Conservation (phyloP, 1,140 invertebrate genomes). For the Oncopeltus fasciatus region DNA sequence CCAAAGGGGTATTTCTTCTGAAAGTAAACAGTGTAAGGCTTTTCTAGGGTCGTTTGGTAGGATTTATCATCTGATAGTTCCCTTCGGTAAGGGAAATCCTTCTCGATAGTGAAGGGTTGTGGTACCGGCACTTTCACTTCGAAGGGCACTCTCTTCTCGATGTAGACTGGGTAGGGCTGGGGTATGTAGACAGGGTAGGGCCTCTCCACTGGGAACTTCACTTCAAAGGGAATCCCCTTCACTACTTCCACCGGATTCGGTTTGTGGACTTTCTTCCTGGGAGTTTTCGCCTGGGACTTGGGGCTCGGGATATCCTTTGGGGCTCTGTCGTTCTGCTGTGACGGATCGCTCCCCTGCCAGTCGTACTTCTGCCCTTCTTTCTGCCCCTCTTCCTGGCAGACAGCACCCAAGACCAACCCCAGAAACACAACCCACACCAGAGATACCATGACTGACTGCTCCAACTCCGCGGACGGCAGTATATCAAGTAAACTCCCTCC, state of each 20-base stretch:
- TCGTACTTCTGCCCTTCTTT: not conserved
- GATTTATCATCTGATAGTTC: not conserved
- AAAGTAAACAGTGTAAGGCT: not conserved
- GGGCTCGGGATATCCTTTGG: too few species aligned
- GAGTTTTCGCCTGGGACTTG: too few species aligned
- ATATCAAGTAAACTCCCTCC: not conserved
- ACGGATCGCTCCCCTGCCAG: conserved; percentile 27
- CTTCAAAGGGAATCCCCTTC: conserved; percentile 20
- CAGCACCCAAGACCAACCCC: not conserved
- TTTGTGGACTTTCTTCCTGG: conserved; percentile 28
- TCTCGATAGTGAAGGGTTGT: conserved; percentile 48
- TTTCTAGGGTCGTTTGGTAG: not conserved
- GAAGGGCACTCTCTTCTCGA: conserved; percentile 36
- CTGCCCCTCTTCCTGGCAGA: not conserved
- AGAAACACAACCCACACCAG: not conserved
- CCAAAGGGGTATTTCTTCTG: not conserved
- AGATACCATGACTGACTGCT: not conserved
- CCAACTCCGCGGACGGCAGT: not conserved
- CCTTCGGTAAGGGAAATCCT: conserved; percentile 34
- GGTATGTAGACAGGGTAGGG: conserved; percentile 48
- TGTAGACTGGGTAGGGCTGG: conserved; percentile 35
- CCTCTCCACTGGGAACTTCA: conserved; percentile 42
- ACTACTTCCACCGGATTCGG: not conserved
- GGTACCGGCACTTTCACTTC: conserved; percentile 40
- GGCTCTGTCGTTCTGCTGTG: too few species aligned